These are phyloP conservation scores for Euplagia quadripunctaria DNA, from an alignment of 2,888 invertebrate species.

Conservation along the genomic window DNA sequence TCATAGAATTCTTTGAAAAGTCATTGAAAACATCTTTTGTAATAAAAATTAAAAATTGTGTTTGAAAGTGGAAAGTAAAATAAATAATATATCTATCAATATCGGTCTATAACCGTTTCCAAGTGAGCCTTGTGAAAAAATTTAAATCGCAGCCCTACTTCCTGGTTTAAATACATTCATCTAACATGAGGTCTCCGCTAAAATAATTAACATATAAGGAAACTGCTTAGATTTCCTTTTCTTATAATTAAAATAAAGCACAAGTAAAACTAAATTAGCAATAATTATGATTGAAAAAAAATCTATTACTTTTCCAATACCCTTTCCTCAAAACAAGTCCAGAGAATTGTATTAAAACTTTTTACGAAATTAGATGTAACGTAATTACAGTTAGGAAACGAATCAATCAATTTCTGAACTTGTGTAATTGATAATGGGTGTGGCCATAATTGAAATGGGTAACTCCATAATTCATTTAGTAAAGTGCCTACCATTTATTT, in stretches of 20 bases:
- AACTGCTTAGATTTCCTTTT: neutral
- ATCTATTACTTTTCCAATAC: neutral
- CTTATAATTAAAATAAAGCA: no score
- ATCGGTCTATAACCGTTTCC: no score
- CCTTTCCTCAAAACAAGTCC: neutral
- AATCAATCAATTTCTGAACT: constrained; percentile 29
- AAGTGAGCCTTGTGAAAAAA: no score
- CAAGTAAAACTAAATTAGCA: constrained; percentile 3
- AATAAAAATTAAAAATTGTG: no score
- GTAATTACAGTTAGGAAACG: constrained; percentile 23
- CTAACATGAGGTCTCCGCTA: neutral
- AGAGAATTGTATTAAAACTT: constrained; percentile 14
- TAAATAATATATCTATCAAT: no score
- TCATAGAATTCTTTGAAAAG: no score
- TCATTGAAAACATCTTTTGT: no score
- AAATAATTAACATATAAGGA: neutral
- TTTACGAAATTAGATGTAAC: constrained; percentile 19
- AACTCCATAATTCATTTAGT: constrained; percentile 22
- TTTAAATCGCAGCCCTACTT: neutral
- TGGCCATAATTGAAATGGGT: constrained; percentile 16
- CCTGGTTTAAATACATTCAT: neutral
- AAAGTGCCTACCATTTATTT: constrained; percentile 12
- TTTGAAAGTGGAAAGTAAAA: no score
- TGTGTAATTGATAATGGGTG: constrained; percentile 12
- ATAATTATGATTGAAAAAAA: constrained; percentile 7